Conservation (phyloP, 2,797 vertebrate species). For the Cirrhinus mrigala region DNA sequence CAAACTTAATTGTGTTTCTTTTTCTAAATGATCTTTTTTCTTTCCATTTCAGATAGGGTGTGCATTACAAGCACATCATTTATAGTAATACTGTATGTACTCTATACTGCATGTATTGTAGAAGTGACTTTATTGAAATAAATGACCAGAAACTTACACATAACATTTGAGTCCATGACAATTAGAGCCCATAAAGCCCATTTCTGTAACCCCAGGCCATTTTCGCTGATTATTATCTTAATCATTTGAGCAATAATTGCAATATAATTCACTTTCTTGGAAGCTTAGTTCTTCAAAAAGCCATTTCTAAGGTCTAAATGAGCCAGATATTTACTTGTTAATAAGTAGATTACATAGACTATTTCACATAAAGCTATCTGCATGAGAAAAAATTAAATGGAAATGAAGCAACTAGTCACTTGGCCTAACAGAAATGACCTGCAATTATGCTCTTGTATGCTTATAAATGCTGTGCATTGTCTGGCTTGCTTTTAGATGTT, state of each 20-base stretch:
- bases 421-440: neutral
- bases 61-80: neutral
- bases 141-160: neutral
- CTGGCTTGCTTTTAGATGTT: neutral
- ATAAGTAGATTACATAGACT: neutral
- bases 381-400: neutral
- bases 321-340: neutral
- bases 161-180: neutral
- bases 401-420: neutral
- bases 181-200: neutral
- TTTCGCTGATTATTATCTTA: neutral
- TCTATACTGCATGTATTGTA: neutral
- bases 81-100: neutral
- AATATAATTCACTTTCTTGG: slow-evolving; percentile 1
- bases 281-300: neutral
- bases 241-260: neutral
- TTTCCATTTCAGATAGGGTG: neutral
- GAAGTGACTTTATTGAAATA: neutral
- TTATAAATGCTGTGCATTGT: slow-evolving; percentile 2
- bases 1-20: neutral
- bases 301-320: neutral
- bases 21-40: neutral
- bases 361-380: neutral
- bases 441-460: neutral
- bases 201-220: neutral